Evolutionary conservation across 2,797 vertebrate species (phyloP), one percentile per base, ranked within the genome.

Genomic region (Gambusia yucatana): DNA sequence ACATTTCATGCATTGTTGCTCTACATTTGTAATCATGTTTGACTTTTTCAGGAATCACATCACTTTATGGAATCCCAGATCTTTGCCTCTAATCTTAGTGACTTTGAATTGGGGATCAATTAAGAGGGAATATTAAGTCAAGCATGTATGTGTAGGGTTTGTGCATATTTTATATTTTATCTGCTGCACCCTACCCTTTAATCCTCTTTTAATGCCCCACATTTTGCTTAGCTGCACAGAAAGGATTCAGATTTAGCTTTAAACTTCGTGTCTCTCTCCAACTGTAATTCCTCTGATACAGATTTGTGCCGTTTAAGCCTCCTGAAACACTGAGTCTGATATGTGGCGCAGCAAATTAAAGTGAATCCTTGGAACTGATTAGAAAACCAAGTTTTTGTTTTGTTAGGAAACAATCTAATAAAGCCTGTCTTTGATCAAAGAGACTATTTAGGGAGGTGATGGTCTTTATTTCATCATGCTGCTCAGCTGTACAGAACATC

Each of bases 361-460:
- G n/a, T 14, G 63, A 74, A 48, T 20, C 10, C 13, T 8, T 55
- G 22, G 16, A 63, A 75, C 74, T 17, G 0, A 36, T 28, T 4
- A 76, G 67, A 70, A 48, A 82, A 70, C 0, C 22, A 43, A 50
- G 17, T 4, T 50, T 67, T 67, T 59, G 28, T 46, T 72, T 25
- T 9, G 8, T 57, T 71, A 39, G 36, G 9, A 70, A 48, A 65
- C 43, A 36, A 80, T 89, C 76, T 88, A 84, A 91, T 92, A 87
- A 84, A 90, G 70, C 73, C 50, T 44, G 41, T 82, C 63, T 71
- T 48, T 72, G 84, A 91, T 88, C 85, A 90, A 84, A 90, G 82
- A 61, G 67, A 76, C 81, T 86, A 76, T 88, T 73, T 81, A 84
- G 82, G 0, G 20, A 77, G 87, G 75, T 48, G 55, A 75, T 75